Percentiles rank a stretch among this genome's conserved stretches.
These are phyloP conservation scores for Tolmerus cingulatus DNA, from an alignment of 2,888 invertebrate species.

Conservation along the genomic window DNA sequence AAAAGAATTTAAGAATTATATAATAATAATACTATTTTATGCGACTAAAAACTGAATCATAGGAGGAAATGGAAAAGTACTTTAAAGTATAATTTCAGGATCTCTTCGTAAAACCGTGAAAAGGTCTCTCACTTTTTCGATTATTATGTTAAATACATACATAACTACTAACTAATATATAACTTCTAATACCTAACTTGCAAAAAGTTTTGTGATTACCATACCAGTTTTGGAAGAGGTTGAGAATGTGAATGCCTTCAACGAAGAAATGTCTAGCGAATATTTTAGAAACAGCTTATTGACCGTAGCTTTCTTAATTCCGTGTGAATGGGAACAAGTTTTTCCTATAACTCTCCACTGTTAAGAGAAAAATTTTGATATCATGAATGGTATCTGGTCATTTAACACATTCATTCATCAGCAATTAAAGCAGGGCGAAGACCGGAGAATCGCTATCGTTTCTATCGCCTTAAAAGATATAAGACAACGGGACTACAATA, in stretches of 20 bases:
- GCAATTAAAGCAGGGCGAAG: slow-evolving; percentile 5
- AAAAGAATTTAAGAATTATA: neutral
- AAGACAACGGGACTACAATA: slow-evolving; percentile 15
- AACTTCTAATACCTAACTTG: neutral
- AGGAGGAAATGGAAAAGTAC: too few species aligned
- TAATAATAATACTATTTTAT: neutral
- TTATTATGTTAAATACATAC: neutral
- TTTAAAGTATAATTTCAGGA: neutral
- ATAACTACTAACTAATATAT: too few species aligned
- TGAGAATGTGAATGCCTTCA: neutral
- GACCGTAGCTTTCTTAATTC: neutral
- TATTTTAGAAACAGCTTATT: neutral
- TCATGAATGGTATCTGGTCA: neutral
- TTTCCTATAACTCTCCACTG: neutral
- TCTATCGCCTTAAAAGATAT: neutral
- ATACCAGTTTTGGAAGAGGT: neutral
- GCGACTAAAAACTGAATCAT: too few species aligned
- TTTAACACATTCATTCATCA: neutral
- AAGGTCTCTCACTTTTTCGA: neutral
- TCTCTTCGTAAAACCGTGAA: neutral
- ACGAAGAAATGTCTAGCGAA: neutral
- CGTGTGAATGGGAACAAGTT: neutral
- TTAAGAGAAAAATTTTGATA: neutral
- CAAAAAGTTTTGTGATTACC: neutral
- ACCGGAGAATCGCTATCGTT: neutral